A percentile compares a stretch with the other conserved stretches of the same genome.
phyloP scores from a whole-genome alignment of 2,797 vertebrate genomes.

The Syngnathus rostellatus region DNA sequence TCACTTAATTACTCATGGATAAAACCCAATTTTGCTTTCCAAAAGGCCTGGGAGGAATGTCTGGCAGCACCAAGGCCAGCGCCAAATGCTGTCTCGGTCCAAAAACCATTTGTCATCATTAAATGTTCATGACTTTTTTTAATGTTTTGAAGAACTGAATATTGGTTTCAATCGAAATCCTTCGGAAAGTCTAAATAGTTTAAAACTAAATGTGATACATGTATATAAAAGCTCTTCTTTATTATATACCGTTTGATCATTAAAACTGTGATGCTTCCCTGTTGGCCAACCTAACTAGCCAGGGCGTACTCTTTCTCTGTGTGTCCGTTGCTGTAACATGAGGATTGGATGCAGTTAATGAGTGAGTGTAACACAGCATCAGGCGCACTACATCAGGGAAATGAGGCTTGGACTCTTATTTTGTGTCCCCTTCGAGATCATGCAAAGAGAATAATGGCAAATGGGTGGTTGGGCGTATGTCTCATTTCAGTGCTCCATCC shows the following conservation, averaged over 20 bases:
- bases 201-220: no score
- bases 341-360: not conserved
- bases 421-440: not conserved
- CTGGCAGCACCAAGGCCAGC: slow-evolving; percentile 61
- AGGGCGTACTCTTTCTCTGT: not conserved
- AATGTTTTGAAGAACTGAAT: no score
- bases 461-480: not conserved
- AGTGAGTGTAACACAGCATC: not conserved
- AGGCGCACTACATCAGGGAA: not conserved
- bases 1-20: not conserved
- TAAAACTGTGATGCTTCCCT: not conserved
- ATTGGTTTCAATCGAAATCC: no score
- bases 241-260: no score
- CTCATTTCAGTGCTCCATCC: not conserved
- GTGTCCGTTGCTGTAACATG: not conserved
- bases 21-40: not conserved
- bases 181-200: no score
- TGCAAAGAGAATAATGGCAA: not conserved
- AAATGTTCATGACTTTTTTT: not conserved
- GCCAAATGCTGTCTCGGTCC: slow-evolving; percentile 11
- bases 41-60: not conserved
- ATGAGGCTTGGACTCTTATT: not conserved
- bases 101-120: not conserved
- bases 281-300: not conserved
- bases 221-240: no score